Base-by-base conservation (phyloP, 1,140 invertebrate genomes). In the Pseudoatta argentina region DNA sequence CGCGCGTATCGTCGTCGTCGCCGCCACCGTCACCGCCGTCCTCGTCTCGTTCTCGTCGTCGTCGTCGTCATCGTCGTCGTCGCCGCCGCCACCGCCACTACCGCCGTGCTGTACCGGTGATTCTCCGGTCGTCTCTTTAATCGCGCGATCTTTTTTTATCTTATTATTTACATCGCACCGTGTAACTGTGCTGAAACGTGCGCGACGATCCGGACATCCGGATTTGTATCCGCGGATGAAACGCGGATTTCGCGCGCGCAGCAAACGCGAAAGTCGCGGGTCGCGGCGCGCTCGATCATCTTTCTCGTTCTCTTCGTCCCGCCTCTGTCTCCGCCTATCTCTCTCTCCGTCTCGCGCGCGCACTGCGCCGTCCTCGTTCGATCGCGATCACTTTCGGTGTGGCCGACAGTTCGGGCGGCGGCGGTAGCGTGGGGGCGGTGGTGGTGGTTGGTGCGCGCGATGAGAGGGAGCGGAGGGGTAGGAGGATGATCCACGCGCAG, bases 351-450 rank as follows among this genome's bases (percentile, higher is more conserved):
- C 69, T 53, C 55, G 55, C 55, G 51, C 55, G 39, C 66, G 48
- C 67, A 10, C 72, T 44, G 24, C 64, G 73, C 69, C 79, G 57
- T 83, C 79, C 79, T 73, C 79, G 69, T 83, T 83, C 71, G 79
- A 83, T 83, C 79, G 79, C 79, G 79, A 83, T 83, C 79, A 83
- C 79, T 83, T 83, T 83, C 79, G 79, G 79, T 83, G 79, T 83
- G 79, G 69, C 69, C 67, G 79, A 83, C 79, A 73, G 55, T 83
- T 83, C 79, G 79, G 79, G 69, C 63, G 64, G 71, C 51, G 72
- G 53, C 61, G 79, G 55, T 67, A 66, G 67, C 66, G 71, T 64
- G 34, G 61, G 59, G 78, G 83, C 44, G 34, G 81, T 44, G 75
- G 83, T 78, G 83, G 76, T 78, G 67, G 79, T 72, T 72, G 79